Evolutionary conservation across 2,113 vertebrate genomes (phyloP), one percentile per base, ranked within the genome.

Genomic region (Camelus bactrianus): DNA sequence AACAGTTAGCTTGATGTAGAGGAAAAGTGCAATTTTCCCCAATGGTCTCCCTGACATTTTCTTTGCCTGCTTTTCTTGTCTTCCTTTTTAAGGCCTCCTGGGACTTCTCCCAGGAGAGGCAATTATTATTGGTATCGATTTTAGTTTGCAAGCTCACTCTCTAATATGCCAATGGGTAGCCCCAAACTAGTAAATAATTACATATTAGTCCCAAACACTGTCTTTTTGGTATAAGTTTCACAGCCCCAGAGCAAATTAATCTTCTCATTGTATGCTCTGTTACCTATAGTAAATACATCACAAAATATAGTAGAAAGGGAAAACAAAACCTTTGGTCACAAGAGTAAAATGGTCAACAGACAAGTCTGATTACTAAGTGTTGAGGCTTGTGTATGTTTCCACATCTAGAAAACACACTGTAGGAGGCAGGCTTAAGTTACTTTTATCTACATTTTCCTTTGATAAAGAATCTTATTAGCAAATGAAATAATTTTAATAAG

Each of bases 71-170:
- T 8, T 91, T 46, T 86, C 46, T 95, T 64, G 22, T 92, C 73
- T 92, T 87, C 22, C 5, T 46, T 35, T 60, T 86, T 67, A 87
- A 84, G 22, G 7, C 3, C 46, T 30, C 30, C 54, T 96, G 62
- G 24, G 54, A 86, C 35, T 79, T 94, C 46, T 96, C 69, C 79
- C 62, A 60, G 30, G 52, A 96, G 89, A 94, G 58, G 65, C 85
- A 97, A 72, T 97, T 94, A 97, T 89, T 95, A 89, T 83, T 93
- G 97, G 12, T 91, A 93, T 97, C 96, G 94, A 97, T 97, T 96
- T 96, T 81, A 82, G 50, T 92, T 92, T 97, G n/a, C 22, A 93
- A 90, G 83, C 19, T 77, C 17, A 93, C 35, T 87, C 38, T 94
- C 56, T 86, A 70, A 73, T 86, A n/a, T 83, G 24, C 32, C 90